phyloP scores from a whole-genome alignment of 2,113 vertebrate genomes.

The Reinhardtius hippoglossoides region DNA sequence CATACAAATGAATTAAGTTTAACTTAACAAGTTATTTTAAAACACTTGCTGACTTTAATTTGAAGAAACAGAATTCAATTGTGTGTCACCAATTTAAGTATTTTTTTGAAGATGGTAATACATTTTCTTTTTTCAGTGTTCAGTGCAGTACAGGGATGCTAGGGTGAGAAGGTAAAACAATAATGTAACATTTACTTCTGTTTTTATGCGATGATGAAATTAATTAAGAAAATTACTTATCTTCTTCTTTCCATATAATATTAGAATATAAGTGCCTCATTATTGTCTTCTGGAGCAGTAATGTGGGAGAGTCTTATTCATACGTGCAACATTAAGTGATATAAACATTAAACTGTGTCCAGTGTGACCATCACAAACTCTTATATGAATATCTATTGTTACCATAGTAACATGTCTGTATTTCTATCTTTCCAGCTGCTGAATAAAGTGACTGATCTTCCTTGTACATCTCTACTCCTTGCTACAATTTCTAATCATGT shows the following conservation, averaged over 20 bases:
- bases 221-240: neutral
- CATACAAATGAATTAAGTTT: too few species aligned
- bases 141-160: too few species aligned
- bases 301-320: neutral
- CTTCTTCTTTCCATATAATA: constrained; percentile 1
- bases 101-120: too few species aligned
- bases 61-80: too few species aligned
- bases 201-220: too few species aligned
- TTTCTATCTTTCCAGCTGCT: constrained; percentile 64
- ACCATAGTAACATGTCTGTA: neutral
- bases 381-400: neutral
- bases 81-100: too few species aligned
- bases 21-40: too few species aligned
- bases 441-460: constrained; percentile 41
- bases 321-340: neutral
- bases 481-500: neutral
- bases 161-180: too few species aligned
- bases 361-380: neutral
- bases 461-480: constrained; percentile 12
- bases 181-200: too few species aligned
- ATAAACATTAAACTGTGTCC: too few species aligned
- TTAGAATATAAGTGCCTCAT: neutral
- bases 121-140: too few species aligned
- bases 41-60: too few species aligned
- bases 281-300: neutral